A percentile compares a stretch with the other conserved stretches of the same genome.
phyloP scores from a whole-genome alignment of 2,797 vertebrate genomes.

The Catamblyrhynchus diadema region DNA sequence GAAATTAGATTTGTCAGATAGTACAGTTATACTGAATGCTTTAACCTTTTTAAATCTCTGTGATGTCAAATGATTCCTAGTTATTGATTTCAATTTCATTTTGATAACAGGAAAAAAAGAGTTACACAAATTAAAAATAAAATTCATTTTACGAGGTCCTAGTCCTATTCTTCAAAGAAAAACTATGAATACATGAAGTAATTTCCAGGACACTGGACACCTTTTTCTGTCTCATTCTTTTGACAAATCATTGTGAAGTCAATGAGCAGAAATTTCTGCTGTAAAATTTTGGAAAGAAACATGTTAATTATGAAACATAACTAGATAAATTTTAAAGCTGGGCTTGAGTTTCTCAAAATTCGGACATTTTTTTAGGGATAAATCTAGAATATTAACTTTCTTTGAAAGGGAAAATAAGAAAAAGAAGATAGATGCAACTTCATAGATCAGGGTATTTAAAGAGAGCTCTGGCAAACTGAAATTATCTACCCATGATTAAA shows the following conservation, averaged over 20 bases:
- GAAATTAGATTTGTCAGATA: background rate
- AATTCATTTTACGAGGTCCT: background rate
- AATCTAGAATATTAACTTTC: background rate
- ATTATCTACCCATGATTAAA: background rate
- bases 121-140: background rate
- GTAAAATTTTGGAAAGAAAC: background rate
- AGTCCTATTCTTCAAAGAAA: background rate
- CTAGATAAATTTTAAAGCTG: background rate
- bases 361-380: background rate
- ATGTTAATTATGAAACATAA: background rate
- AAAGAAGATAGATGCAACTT: background rate
- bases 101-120: background rate
- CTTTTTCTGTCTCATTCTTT: background rate
- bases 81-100: background rate
- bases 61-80: background rate
- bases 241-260: background rate
- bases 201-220: background rate
- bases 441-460: background rate
- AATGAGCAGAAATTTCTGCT: background rate
- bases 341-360: background rate
- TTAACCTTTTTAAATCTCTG: background rate
- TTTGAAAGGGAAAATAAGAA: background rate
- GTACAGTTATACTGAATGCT: background rate
- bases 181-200: fast-evolving
- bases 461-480: background rate